Base-by-base conservation (phyloP, 2,797 vertebrate species). In the Salmo trutta region DNA sequence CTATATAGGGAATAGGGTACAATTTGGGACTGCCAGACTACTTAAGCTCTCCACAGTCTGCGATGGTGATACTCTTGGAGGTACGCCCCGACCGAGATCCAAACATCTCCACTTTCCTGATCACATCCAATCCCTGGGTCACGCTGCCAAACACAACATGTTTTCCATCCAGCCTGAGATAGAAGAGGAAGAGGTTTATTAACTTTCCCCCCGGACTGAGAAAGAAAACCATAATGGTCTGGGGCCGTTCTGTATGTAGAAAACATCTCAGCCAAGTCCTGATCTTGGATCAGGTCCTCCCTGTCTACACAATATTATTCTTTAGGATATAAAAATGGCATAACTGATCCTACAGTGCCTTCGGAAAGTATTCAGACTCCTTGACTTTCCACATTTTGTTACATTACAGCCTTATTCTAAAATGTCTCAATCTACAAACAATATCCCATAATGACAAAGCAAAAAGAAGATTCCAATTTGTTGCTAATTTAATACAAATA, bases 81-180 rank as follows among this genome's bases (percentile, higher is more conserved):
- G 97, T 91, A 75, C 94, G 96, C 78, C 98, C 98, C 3, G 88
- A 94, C 77, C 89, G 94, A 19, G 96, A 97, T 64, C 98, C 98
- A 0, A 93, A 93, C 17, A 93, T 85, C 87, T 98, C 98, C 29
- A 98, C 94, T 91, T 96, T 97, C 88, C 92, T 95, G 84, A 99
- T 88, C 0, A 99, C 94, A 6, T 98, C 96, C 93, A 97, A 82
- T 76, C 98, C 98, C 6, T 97, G 96, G 83, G 94, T 97, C 52
- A 99, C 95, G 0, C 93, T 93, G 79, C 98, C 98, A 81, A 99
- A 98, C 73, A 98, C 98, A 76, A 99, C 98, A 29, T 99, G 98
- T 71, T 84, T 96, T 78, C 94, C 96, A 65, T 99, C 95, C 88
- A 99, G 90, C 97, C 98, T 99, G 87, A 71, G 85, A 36, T 36